Percentiles rank a stretch among this genome's conserved stretches.
Evolutionary conservation across 2,113 vertebrate species (phyloP).

Genomic region (Theropithecus gelada): DNA sequence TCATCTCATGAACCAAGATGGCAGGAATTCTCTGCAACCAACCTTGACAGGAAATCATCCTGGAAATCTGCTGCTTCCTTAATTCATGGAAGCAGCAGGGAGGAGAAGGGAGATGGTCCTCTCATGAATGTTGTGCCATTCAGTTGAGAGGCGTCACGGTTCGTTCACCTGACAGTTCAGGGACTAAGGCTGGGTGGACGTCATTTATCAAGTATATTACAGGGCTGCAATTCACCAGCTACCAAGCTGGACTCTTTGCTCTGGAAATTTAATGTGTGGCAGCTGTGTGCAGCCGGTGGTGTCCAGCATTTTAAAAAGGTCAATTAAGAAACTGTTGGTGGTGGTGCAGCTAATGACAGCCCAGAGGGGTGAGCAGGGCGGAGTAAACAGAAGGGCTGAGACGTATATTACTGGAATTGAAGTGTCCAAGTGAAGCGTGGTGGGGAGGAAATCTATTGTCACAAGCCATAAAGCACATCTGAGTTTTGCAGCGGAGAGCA

Average conservation of each 20-base stretch:
- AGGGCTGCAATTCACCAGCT: not conserved
- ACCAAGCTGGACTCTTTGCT: conserved; percentile 42
- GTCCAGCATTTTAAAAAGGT: conserved; percentile 76
- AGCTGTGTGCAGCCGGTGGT: conserved; percentile 56
- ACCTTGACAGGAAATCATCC: not conserved
- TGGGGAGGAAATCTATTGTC: conserved; percentile 67
- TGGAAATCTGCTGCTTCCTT: not conserved
- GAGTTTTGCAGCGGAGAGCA: not conserved
- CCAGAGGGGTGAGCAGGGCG: conserved; percentile 51
- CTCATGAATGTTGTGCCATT: not conserved
- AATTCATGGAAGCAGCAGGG: not conserved
- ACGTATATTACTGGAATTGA: conserved; percentile 40
- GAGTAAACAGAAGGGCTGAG: conserved; percentile 52
- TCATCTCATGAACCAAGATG: not conserved
- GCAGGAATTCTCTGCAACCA: not conserved
- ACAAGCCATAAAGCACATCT: conserved; percentile 66
- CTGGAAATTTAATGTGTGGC: conserved; percentile 50
- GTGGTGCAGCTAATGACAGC: conserved; percentile 63
- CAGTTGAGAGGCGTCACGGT: not conserved
- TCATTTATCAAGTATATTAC: not conserved
- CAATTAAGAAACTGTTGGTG: conserved; percentile 69
- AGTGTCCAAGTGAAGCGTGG: conserved; percentile 16
- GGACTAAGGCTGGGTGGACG: not conserved
- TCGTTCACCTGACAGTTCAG: not conserved
- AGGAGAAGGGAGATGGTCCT: not conserved